Evolutionary conservation across 2,113 vertebrate genomes (phyloP).

Genomic region (Nymphicus hollandicus): DNA sequence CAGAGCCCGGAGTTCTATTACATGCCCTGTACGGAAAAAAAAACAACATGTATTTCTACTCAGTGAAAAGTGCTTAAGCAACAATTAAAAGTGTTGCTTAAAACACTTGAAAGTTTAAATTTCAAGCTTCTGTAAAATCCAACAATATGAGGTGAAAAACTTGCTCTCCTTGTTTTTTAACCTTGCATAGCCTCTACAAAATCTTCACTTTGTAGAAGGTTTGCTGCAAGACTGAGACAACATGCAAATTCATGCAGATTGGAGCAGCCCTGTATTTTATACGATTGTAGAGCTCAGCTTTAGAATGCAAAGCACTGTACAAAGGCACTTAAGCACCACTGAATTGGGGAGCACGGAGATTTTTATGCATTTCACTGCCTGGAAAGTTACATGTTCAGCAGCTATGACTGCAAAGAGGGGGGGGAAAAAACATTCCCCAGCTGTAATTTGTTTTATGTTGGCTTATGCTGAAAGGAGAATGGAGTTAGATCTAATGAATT

Average conservation of each 20-base stretch:
- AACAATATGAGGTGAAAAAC: not conserved
- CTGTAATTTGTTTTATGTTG: not conserved
- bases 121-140: not conserved
- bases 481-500: not conserved
- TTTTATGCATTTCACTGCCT: not conserved
- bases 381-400: accelerated
- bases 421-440: not conserved
- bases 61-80: not conserved
- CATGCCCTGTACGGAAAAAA: not conserved
- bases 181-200: not conserved
- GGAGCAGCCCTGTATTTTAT: not conserved
- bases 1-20: not conserved
- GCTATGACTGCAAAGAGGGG: not conserved
- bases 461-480: not conserved
- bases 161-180: not conserved
- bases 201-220: not conserved
- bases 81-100: too few species aligned
- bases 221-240: not conserved
- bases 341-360: not conserved
- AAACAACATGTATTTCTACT: not conserved
- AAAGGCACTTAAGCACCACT: not conserved
- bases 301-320: not conserved
- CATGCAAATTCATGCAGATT: accelerated
- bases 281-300: too few species aligned
- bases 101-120: too few species aligned